Evolutionary conservation across 2,113 vertebrate genomes (phyloP).

Genomic region (Zosterops borbonicus): DNA sequence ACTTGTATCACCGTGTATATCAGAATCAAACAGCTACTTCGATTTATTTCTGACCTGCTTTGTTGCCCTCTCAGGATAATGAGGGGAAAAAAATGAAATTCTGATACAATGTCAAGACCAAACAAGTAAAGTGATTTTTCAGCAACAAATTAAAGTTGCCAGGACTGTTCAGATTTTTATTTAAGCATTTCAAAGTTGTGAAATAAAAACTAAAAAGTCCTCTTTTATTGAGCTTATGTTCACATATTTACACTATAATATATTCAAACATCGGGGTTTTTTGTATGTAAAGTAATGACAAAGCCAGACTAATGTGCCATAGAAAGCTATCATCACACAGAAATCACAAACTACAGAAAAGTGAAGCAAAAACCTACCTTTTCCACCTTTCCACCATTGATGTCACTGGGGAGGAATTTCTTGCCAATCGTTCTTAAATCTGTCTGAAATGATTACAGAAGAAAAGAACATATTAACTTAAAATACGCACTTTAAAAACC

Average conservation of each 20-base stretch:
- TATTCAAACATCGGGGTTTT: neutral
- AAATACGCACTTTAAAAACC: neutral
- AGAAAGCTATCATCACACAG: neutral
- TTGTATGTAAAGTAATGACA: neutral
- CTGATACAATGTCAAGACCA: neutral
- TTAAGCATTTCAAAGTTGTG: neutral
- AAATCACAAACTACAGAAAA: neutral
- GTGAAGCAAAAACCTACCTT: slow-evolving; percentile 79
- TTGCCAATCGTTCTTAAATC: slow-evolving; percentile 93
- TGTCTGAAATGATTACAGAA: slow-evolving; percentile 82
- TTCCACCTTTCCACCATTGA: slow-evolving; percentile 93
- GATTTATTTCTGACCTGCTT: neutral
- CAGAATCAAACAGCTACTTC: neutral
- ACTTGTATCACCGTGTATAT: neutral
- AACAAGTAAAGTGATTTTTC: neutral
- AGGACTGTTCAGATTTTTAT: neutral
- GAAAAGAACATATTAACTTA: slow-evolving; percentile 51
- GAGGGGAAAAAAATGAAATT: neutral
- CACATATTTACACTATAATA: neutral
- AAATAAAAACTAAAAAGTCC: neutral
- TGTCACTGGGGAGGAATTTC: slow-evolving; percentile 89
- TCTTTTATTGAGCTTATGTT: neutral
- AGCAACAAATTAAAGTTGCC: neutral
- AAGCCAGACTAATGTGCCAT: neutral
- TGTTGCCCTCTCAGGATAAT: neutral